Evolutionary conservation across 2,113 vertebrate genomes (phyloP).

Genomic region (Struthidea cinerea): DNA sequence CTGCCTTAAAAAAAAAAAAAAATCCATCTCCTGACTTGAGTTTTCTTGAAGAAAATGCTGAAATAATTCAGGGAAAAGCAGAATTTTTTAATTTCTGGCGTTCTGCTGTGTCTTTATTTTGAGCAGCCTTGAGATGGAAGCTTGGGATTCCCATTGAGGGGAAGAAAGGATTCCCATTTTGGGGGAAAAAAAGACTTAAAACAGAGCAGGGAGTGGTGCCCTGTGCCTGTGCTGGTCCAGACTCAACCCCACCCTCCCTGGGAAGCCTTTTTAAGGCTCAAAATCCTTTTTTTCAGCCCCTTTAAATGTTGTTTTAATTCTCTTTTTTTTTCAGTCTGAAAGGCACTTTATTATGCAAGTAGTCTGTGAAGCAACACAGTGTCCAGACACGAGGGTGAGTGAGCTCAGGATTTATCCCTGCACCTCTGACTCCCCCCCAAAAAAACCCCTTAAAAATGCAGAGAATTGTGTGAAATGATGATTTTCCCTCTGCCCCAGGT

Average conservation of each 20-base stretch:
- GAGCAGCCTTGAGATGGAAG: neutral
- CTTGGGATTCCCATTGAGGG: neutral
- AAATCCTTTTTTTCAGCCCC: neutral
- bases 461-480: accelerated
- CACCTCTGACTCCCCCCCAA: too few species aligned
- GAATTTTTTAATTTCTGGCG: neutral
- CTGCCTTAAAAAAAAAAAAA: neutral
- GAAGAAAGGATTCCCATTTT: neutral
- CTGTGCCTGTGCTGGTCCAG: neutral
- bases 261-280: neutral
- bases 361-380: slow-evolving; percentile 97
- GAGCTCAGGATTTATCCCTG: too few species aligned
- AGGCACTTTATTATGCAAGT: slow-evolving; percentile 99
- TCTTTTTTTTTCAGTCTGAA: slow-evolving; percentile 79
- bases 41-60: neutral
- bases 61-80: neutral
- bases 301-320: neutral
- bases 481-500: slow-evolving; percentile 67
- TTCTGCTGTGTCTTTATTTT: too few species aligned
- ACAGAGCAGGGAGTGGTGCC: neutral
- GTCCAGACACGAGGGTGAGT: slow-evolving; percentile 95
- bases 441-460: accelerated
- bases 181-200: neutral
- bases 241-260: neutral
- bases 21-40: neutral